phyloP scores from a whole-genome alignment of 2,113 vertebrate species.

The Neomonachus schauinslandi region DNA sequence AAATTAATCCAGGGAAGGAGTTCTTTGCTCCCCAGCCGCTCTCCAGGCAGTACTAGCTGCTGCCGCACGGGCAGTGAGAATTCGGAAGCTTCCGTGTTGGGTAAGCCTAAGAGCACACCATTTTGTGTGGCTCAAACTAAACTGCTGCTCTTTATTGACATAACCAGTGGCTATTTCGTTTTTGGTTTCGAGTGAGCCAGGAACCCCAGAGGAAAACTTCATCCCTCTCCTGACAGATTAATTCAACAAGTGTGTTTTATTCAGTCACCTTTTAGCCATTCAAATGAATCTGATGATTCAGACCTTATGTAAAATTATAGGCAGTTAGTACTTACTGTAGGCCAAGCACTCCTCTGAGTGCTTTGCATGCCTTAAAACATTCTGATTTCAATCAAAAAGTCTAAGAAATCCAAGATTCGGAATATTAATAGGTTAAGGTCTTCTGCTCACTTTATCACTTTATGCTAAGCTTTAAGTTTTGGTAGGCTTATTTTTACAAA shows the following conservation, averaged over 20 bases:
- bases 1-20: neutral
- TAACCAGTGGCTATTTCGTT: neutral
- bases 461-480: conserved; percentile 15
- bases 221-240: neutral
- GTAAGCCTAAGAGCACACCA: neutral
- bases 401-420: neutral
- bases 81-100: neutral
- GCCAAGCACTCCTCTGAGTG: neutral
- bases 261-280: neutral
- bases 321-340: neutral
- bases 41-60: neutral
- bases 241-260: neutral
- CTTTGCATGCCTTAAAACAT: neutral
- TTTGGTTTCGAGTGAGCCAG: neutral
- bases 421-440: neutral
- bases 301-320: neutral
- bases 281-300: neutral
- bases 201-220: neutral
- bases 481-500: neutral
- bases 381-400: neutral
- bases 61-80: neutral
- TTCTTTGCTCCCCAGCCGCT: neutral
- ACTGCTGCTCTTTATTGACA: neutral
- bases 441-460: neutral
- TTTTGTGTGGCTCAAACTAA: neutral